A percentile compares a stretch with the other conserved stretches of the same genome.
Conservation (phyloP, 92 coral and sea anemone genomes). For the Phenganax stokvisi region DNA sequence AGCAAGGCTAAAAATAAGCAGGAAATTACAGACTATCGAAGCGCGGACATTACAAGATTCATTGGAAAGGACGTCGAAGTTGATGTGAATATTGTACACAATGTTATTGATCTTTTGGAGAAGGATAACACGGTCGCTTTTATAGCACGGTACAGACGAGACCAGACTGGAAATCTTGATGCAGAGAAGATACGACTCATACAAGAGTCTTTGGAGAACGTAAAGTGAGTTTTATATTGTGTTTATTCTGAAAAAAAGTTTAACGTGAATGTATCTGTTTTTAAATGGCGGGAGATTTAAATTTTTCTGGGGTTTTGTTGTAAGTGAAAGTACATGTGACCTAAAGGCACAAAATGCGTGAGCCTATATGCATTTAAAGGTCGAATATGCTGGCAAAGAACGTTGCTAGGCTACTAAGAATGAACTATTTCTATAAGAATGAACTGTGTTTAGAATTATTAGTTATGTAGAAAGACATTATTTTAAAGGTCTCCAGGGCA, state of each 20-base stretch:
- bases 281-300: constrained; percentile 30
- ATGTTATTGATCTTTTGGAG: constrained; percentile 61
- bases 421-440: too few relatives aligned
- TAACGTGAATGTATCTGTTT: too few relatives aligned
- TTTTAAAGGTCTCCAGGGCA: too few relatives aligned
- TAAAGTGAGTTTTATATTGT: constrained; percentile 48
- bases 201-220: constrained; percentile 53
- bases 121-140: constrained; percentile 79
- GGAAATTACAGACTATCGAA: not conserved
- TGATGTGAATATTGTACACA: constrained; percentile 32
- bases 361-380: too few relatives aligned
- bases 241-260: not conserved
- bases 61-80: constrained; percentile 56
- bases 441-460: too few relatives aligned
- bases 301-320: not conserved
- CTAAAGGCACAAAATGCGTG: too few relatives aligned
- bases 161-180: constrained; percentile 71
- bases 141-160: constrained; percentile 85
- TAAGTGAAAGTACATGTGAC: too few relatives aligned
- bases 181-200: constrained; percentile 65
- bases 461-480: too few relatives aligned
- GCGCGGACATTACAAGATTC: constrained; percentile 17
- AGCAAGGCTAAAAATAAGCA: not conserved
- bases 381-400: too few relatives aligned
- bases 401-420: too few relatives aligned